Percentiles rank a stretch among this genome's conserved stretches.
These are phyloP conservation scores for Psilopogon haemacephalus DNA, from an alignment of 2,113 vertebrate species.

Conservation along the genomic window DNA sequence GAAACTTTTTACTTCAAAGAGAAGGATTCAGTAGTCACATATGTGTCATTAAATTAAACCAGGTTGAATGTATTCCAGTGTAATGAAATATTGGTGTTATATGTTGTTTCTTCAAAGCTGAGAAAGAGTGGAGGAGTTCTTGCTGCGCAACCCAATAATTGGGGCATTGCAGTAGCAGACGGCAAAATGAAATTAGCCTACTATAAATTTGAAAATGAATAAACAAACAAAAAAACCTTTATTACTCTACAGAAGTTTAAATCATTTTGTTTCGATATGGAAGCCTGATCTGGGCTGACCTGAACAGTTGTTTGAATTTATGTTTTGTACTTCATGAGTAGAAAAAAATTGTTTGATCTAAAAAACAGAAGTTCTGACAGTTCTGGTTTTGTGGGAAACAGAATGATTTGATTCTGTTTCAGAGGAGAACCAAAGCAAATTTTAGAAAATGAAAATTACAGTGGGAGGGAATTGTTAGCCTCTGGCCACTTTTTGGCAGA, in stretches of 20 bases:
- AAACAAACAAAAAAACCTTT: background rate
- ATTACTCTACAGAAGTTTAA: background rate
- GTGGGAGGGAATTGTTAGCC: conserved; percentile 1
- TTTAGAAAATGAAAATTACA: conserved; percentile 23
- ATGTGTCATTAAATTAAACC: background rate
- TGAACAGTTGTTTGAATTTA: background rate
- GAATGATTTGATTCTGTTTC: conserved; percentile 45
- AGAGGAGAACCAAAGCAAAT: conserved; percentile 26
- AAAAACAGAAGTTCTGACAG: background rate
- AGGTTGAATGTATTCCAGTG: background rate
- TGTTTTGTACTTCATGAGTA: background rate
- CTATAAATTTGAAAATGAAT: background rate
- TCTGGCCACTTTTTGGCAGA: conserved; percentile 1
- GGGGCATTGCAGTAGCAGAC: background rate
- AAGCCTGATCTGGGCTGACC: background rate
- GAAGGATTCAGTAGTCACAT: background rate
- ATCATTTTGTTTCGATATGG: background rate
- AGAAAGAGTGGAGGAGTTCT: conserved; percentile 11
- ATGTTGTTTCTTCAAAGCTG: conserved; percentile 18
- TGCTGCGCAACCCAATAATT: background rate
- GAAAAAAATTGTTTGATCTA: background rate
- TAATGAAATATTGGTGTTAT: conserved; percentile 4
- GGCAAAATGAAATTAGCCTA: conserved; percentile 4
- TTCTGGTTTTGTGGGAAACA: conserved; percentile 5
- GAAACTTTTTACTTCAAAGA: conserved; percentile 10